These are phyloP conservation scores for Miichthys miiuy DNA, from an alignment of 2,797 vertebrate genomes.

Conservation along the genomic window DNA sequence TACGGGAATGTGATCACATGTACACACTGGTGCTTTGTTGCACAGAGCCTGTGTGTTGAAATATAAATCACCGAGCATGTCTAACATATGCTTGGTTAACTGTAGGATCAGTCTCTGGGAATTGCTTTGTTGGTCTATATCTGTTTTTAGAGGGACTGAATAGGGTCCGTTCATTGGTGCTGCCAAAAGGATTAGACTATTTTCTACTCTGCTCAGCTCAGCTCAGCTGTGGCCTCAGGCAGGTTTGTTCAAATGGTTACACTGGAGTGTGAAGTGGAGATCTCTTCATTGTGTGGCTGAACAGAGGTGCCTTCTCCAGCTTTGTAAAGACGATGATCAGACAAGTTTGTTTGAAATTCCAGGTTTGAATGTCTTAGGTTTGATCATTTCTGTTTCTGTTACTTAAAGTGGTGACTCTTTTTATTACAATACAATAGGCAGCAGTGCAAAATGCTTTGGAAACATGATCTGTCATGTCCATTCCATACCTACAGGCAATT, in stretches of 20 bases:
- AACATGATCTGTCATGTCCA: constrained; percentile 19
- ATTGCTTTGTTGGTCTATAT: constrained; percentile 61
- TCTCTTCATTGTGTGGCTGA: constrained; percentile 55
- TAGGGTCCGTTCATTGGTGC: constrained; percentile 63
- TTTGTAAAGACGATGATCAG: constrained; percentile 21
- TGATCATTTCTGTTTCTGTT: background rate
- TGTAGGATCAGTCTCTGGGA: constrained; percentile 56
- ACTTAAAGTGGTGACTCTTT: background rate
- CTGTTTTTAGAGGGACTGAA: constrained; percentile 69
- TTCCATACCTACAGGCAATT: constrained; percentile 39
- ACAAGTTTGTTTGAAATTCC: constrained; percentile 21
- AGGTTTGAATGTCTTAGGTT: background rate
- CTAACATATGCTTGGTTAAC: constrained; percentile 59
- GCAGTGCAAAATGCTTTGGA: constrained; percentile 7
- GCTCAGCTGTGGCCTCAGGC: constrained; percentile 78
- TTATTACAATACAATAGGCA: background rate
- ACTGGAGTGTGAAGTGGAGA: constrained; percentile 57
- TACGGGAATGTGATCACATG: constrained; percentile 12
- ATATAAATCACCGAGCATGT: constrained; percentile 52
- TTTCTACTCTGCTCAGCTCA: constrained; percentile 72
- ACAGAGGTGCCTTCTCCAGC: constrained; percentile 34
- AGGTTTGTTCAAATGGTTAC: constrained; percentile 69
- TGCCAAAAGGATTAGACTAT: constrained; percentile 82
- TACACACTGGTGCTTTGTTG: constrained; percentile 27
- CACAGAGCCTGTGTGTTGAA: constrained; percentile 29